phyloP scores from a whole-genome alignment of 2,113 vertebrate species.

The Zosterops pallidus region DNA sequence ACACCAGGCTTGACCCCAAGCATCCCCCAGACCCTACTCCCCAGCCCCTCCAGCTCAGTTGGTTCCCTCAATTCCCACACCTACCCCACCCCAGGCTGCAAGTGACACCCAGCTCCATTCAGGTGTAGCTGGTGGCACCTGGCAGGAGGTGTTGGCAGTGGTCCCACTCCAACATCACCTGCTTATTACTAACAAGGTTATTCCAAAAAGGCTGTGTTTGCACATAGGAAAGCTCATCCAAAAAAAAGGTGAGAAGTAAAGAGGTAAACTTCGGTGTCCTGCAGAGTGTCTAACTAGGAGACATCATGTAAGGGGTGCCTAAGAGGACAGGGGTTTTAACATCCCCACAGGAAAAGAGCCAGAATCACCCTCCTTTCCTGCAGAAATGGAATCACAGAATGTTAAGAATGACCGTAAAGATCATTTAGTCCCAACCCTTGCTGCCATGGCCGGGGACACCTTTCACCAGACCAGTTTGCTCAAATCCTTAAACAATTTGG shows the following conservation, averaged over 20 bases:
- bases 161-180: background rate
- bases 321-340: background rate
- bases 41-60: background rate
- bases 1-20: background rate
- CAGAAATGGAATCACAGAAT: background rate
- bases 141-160: background rate
- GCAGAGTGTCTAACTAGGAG: background rate
- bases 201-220: background rate
- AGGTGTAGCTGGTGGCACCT: too few species aligned
- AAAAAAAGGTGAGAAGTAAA: background rate
- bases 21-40: background rate
- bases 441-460: fast-evolving
- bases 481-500: background rate
- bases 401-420: background rate
- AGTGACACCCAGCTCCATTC: fast-evolving
- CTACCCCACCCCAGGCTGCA: background rate
- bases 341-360: background rate
- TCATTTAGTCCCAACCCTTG: fast-evolving
- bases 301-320: background rate
- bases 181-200: background rate
- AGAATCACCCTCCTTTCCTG: background rate
- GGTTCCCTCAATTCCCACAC: fast-evolving
- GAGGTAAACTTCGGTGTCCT: background rate
- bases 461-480: background rate
- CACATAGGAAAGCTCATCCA: background rate